Evolutionary conservation across 2,888 invertebrate species (phyloP), one percentile per base, ranked within the genome.

Genomic region (Endotricha flammealis): DNA sequence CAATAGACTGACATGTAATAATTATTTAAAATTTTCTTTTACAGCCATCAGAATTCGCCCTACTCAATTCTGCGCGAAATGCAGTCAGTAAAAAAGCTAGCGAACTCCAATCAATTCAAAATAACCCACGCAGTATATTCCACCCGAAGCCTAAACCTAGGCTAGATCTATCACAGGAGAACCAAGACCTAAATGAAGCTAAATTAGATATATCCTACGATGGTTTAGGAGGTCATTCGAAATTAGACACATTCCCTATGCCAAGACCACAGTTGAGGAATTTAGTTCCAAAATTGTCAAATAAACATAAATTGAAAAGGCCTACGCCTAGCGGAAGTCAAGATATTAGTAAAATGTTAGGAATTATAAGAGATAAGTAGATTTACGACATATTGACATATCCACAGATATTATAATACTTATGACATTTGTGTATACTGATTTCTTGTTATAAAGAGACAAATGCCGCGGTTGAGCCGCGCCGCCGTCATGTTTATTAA

Each of bases 201-300:
- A 44, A 46, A 2, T 38, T 63, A n/a, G 64, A 78, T 32, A 55
- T 71, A 1, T 67, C 74, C 0, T 90, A 88, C 33, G 82, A 90
- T 44, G 90, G 90, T 0, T 52, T 89, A 5, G 90, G 90, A 0
- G 89, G 89, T 1, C 88, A 88, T 47, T 88, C 87, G 0, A 89
- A 83, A 54, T 57, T 76, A 3, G 88, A 89, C 28, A 56, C 55
- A 0, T 89, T 87, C 49, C 89, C 89, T 0, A 62, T 57, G 1
- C 72, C 76, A 1, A 48, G 45, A n/a, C 52, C 50, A 0, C 48
- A 59, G 0, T 8, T 56, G 0, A 73, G 64, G 14, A 62, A 46
- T 13, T 54, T 50, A 11, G 46, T 72, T 1, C 80, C 80, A 0
- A 76, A 66, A 25, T 14, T 79, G 9, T 56, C 69, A 0, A 55